Conservation (phyloP, 2,113 vertebrate genomes). For the Thunnus thynnus region DNA sequence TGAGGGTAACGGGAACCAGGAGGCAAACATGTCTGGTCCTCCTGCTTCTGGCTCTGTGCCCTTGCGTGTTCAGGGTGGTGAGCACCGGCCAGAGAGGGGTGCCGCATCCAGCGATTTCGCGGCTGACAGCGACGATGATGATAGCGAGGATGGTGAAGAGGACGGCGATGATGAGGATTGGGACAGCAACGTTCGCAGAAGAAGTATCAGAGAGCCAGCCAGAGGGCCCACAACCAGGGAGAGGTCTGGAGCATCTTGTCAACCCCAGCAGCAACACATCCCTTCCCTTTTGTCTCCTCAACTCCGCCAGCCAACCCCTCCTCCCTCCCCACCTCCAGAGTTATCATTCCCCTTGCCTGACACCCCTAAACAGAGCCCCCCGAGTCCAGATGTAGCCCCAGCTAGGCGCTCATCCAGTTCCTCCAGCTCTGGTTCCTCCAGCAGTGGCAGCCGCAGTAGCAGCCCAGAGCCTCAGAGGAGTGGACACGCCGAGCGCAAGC, state of each 20-base stretch:
- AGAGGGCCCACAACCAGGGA: conserved; percentile 74
- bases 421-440: conserved; percentile 85
- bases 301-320: conserved; percentile 85
- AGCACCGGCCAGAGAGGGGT: conserved; percentile 66
- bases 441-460: conserved; percentile 85
- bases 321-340: conserved; percentile 85
- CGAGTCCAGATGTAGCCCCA: conserved; percentile 80
- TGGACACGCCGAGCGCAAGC: conserved; percentile 79
- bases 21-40: conserved; percentile 71
- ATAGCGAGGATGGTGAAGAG: conserved; percentile 80
- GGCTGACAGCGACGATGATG: conserved; percentile 83
- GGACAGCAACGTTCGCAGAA: conserved; percentile 71
- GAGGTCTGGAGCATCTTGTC: conserved; percentile 81
- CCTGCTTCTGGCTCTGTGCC: conserved; percentile 74
- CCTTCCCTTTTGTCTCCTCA: conserved; percentile 83
- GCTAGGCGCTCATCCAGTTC: conserved; percentile 79
- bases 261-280: conserved; percentile 82
- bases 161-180: conserved; percentile 83
- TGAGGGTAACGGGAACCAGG: conserved; percentile 70
- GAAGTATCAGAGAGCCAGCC: conserved; percentile 71
- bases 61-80: conserved; percentile 62
- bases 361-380: conserved; percentile 87
- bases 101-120: conserved; percentile 70
- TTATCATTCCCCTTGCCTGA: conserved; percentile 86
- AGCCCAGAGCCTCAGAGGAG: conserved; percentile 84